These are phyloP conservation scores for Cheirogaleus medius DNA, from an alignment of 2,113 vertebrate genomes.

Conservation along the genomic window DNA sequence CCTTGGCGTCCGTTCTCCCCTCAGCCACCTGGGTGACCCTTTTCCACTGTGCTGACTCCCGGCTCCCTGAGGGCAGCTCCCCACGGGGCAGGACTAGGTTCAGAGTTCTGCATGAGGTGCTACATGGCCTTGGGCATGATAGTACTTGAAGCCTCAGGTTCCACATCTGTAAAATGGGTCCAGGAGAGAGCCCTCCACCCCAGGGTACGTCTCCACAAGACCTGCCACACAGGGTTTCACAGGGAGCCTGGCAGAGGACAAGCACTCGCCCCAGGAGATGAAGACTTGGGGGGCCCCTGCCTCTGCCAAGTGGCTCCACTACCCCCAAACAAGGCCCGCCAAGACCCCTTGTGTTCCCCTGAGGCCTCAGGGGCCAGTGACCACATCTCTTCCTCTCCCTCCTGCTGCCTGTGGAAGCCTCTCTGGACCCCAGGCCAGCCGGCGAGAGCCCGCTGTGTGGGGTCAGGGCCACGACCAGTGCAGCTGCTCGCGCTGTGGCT, in stretches of 20 bases:
- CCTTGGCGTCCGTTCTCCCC: not conserved
- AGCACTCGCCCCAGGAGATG: not conserved
- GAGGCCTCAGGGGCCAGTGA: not conserved
- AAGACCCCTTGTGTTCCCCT: too few species aligned
- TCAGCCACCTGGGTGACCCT: not conserved
- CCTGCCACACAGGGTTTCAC: not conserved
- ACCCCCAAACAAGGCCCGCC: not conserved
- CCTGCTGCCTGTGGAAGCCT: not conserved
- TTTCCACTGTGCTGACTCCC: not conserved
- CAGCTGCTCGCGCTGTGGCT: not conserved
- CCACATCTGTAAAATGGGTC: not conserved
- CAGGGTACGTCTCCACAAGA: accelerated
- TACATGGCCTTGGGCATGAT: accelerated
- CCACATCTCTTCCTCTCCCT: not conserved
- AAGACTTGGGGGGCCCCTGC: not conserved
- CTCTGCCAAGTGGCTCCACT: not conserved
- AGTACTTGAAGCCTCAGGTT: not conserved
- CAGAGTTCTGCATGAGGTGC: not conserved
- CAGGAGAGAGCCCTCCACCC: not conserved
- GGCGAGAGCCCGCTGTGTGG: not conserved
- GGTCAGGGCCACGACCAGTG: not conserved
- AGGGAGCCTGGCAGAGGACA: not conserved
- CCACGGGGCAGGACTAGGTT: not conserved
- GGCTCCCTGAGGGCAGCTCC: not conserved
- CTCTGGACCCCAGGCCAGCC: not conserved